Base-by-base conservation (phyloP, 2,113 vertebrate genomes). In the Ceyx cyanopectus region DNA sequence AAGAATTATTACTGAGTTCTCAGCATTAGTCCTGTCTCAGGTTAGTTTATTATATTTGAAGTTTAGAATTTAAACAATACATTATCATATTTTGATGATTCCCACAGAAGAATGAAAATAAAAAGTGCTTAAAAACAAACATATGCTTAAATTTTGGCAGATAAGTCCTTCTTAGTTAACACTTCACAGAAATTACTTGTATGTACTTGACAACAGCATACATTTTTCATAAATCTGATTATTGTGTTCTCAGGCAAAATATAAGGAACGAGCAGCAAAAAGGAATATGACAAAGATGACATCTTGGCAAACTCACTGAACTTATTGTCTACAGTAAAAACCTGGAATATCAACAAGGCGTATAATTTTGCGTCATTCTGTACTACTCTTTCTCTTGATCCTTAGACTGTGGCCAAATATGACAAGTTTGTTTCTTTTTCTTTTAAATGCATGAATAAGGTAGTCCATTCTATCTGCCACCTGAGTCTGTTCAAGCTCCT, bases 181-280 rank as follows among this genome's bases (percentile, higher is more conserved):
- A 97, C 92, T 97, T 97, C 96, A 97, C 92, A 96, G 96, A 96
- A 97, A 92, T 90, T 96, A 87, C 92, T 94, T 96, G 96, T 95
- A 94, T 51, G 72, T 95, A 92, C 78, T 96, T 97, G 96, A 96
- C 93, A 96, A 95, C 87, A 92, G 78, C 96, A 96, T 96, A 96
- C 96, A 97, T 96, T 97, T 97, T 97, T 96, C 93, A 96, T 96
- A 96, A 97, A 91, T 93, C 92, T 82, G 74, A 90, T 95, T 95
- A 89, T 89, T 96, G 85, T 95, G 92, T 96, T 96, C 96, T 95
- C 83, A 81, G 81, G 80, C 70, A 94, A 92, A 93, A 80, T 87
- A 73, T 87, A 90, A 92, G 73, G 32, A 87, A 94, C 89, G 62
- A 96, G 83, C 70, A 88, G 85, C 83, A 96, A 96, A 95, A 96